Evolutionary conservation across 2,113 vertebrate genomes (phyloP).

Genomic region (Elgaria multicarinata): DNA sequence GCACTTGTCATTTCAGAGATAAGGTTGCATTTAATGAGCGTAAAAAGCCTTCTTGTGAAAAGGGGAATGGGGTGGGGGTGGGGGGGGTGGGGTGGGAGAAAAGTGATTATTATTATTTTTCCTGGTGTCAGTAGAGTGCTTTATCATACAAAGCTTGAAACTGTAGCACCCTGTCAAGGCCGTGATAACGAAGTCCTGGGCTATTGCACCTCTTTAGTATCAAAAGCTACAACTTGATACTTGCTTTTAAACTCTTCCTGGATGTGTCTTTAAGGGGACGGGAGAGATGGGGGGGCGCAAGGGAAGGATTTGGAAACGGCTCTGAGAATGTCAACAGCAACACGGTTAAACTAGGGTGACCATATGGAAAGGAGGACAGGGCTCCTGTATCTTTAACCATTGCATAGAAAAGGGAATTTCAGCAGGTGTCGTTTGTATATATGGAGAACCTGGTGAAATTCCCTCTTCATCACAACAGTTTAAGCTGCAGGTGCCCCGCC

Average conservation of each 20-base stretch:
- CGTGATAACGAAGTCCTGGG: slow-evolving; percentile 74
- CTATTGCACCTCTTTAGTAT: slow-evolving; percentile 70
- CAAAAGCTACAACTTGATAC: slow-evolving; percentile 63
- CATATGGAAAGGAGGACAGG: too few species aligned
- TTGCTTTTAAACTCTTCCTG: slow-evolving; percentile 73
- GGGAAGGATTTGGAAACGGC: slow-evolving; percentile 49
- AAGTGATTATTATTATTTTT: slow-evolving; percentile 63
- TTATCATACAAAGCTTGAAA: slow-evolving; percentile 74
- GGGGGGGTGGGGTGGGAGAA: slow-evolving; percentile 57
- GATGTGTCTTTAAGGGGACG: slow-evolving; percentile 72
- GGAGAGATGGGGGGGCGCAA: neutral
- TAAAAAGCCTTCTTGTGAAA: slow-evolving; percentile 84
- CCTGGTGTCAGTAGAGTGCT: slow-evolving; percentile 79
- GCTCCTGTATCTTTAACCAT: too few species aligned
- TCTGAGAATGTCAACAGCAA: slow-evolving; percentile 70
- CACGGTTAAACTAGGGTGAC: slow-evolving; percentile 63
- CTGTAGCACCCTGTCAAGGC: slow-evolving; percentile 73
- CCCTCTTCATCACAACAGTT: too few species aligned
- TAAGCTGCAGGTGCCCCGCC: too few species aligned
- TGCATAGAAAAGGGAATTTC: too few species aligned
- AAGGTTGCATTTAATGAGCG: slow-evolving; percentile 94
- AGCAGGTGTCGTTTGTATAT: too few species aligned
- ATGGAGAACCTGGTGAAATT: too few species aligned
- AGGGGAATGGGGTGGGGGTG: slow-evolving; percentile 67
- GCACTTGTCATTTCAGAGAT: slow-evolving; percentile 91